A percentile compares a stretch with the other conserved stretches of the same genome.
Conservation (phyloP, 2,888 invertebrate species). For the Pyrochroa serraticornis region DNA sequence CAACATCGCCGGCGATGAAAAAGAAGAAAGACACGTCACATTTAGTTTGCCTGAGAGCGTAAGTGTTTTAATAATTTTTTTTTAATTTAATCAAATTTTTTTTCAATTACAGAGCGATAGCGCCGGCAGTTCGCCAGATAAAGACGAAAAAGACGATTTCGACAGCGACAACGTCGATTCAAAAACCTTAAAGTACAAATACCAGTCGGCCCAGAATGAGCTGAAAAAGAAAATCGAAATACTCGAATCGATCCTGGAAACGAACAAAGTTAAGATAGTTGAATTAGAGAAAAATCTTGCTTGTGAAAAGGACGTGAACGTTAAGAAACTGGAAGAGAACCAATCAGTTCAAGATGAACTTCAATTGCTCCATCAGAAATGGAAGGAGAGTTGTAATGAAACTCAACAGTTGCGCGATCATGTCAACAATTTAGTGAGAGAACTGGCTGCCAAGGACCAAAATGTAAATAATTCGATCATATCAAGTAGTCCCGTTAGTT, state of each 20-base stretch:
- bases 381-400: constrained; percentile 60
- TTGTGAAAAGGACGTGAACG: constrained; percentile 46
- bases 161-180: constrained; percentile 46
- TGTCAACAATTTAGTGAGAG: constrained; percentile 42
- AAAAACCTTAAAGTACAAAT: constrained; percentile 56
- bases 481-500: constrained; percentile 38
- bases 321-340: constrained; percentile 43
- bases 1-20: constrained; percentile 14
- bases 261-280: constrained; percentile 46
- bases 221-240: constrained; percentile 51
- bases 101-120: background rate
- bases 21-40: constrained; percentile 38
- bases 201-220: constrained; percentile 53
- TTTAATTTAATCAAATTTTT: background rate
- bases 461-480: constrained; percentile 49
- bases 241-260: constrained; percentile 47
- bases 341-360: constrained; percentile 49
- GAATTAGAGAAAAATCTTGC: constrained; percentile 45
- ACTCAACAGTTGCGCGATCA: constrained; percentile 59
- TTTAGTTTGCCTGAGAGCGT: constrained; percentile 41
- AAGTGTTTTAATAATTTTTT: background rate
- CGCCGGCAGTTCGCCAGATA: constrained; percentile 11
- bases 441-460: constrained; percentile 44
- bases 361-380: constrained; percentile 54
- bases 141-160: constrained; percentile 32